Percentiles rank a stretch among this genome's conserved stretches.
Conservation (phyloP, 2,113 vertebrate genomes). For the Bufo gargarizans region DNA sequence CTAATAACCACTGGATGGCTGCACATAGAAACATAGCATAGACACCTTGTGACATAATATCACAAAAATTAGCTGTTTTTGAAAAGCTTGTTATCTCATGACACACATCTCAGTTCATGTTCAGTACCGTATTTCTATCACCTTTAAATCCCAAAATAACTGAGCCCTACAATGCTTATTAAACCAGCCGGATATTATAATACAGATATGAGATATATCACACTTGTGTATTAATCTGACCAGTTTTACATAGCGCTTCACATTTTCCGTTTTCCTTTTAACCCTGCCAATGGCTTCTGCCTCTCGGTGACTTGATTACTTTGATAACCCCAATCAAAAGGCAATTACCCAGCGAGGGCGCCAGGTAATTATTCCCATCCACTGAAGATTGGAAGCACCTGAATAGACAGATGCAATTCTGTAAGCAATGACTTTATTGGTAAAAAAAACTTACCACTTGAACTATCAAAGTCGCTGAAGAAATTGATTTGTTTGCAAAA, state of each 20-base stretch:
- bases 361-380: constrained; percentile 89
- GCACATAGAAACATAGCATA: too few relatives aligned
- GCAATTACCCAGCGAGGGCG: constrained; percentile 87
- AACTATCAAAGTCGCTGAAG: constrained; percentile 72
- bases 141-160: neutral
- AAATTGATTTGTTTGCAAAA: constrained; percentile 68
- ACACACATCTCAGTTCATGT: too few relatives aligned
- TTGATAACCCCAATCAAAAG: constrained; percentile 98
- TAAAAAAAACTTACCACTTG: constrained; percentile 70
- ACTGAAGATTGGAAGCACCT: constrained; percentile 82
- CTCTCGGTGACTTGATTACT: constrained; percentile 86
- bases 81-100: too few relatives aligned
- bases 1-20: too few relatives aligned
- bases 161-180: neutral
- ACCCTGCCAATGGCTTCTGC: constrained; percentile 74
- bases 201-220: constrained; percentile 58
- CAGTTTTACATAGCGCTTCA: constrained; percentile 61
- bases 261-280: constrained; percentile 65
- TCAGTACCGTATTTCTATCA: too few relatives aligned
- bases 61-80: too few relatives aligned
- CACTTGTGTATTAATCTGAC: constrained; percentile 60
- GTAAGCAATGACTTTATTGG: constrained; percentile 76
- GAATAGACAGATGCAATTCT: constrained; percentile 82
- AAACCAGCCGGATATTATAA: constrained; percentile 51
- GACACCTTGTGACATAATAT: too few relatives aligned